These are phyloP conservation scores for Thymelicus lineola DNA, from an alignment of 2,888 invertebrate species.

Conservation along the genomic window DNA sequence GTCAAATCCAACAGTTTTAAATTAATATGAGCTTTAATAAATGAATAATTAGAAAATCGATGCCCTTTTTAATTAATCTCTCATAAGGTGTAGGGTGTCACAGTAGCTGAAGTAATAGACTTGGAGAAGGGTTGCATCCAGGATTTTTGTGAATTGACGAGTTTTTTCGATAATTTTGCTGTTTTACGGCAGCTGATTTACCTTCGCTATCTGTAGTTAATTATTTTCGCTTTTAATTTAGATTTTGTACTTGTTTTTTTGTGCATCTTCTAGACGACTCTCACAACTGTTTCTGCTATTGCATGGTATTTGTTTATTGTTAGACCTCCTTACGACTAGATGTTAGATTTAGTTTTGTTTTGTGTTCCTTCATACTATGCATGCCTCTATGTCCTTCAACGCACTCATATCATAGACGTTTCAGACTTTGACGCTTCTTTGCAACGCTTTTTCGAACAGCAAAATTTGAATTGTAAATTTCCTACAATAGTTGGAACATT, in stretches of 20 bases:
- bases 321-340: constrained; percentile 32
- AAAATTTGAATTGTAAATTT: constrained; percentile 61
- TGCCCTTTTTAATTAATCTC: background rate
- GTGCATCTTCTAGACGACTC: constrained; percentile 46
- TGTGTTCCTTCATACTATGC: constrained; percentile 59
- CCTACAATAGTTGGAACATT: constrained; percentile 22
- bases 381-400: constrained; percentile 79
- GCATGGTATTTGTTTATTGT: constrained; percentile 35
- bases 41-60: background rate
- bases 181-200: constrained; percentile 61
- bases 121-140: constrained; percentile 63
- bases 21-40: background rate
- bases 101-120: constrained; percentile 49
- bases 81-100: constrained; percentile 13
- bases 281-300: constrained; percentile 34
- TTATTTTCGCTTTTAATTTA: constrained; percentile 38
- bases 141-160: constrained; percentile 66
- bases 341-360: constrained; percentile 43
- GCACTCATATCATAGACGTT: constrained; percentile 79
- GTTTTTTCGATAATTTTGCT: constrained; percentile 64
- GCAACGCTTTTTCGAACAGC: constrained; percentile 72
- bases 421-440: constrained; percentile 62
- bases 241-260: constrained; percentile 27
- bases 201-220: constrained; percentile 47
- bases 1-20: constrained; percentile 46